Evolutionary conservation across 2,113 vertebrate species (phyloP).

Genomic region (Dasyornis broadbenti): DNA sequence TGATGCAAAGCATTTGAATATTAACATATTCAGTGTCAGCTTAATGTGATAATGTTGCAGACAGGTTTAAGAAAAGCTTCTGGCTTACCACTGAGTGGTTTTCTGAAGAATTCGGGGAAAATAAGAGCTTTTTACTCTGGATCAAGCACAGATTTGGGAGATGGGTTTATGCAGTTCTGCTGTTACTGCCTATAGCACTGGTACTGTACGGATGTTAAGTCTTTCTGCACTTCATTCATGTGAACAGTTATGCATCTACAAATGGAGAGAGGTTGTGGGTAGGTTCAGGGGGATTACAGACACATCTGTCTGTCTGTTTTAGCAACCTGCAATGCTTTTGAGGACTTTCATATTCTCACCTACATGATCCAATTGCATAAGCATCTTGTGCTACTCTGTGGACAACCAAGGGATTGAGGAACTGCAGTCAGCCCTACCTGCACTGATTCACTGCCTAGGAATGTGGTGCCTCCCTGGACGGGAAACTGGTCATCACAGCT

Average conservation of each 20-base stretch:
- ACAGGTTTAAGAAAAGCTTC: background rate
- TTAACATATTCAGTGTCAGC: background rate
- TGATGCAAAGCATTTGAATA: background rate
- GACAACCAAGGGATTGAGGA: background rate
- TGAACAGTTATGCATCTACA: background rate
- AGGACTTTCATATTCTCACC: background rate
- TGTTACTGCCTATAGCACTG: background rate
- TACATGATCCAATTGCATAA: background rate
- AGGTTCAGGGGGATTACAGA: background rate
- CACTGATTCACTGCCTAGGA: background rate
- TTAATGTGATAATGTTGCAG: background rate
- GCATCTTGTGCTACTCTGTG: background rate
- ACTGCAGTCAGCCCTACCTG: background rate
- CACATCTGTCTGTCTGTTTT: background rate
- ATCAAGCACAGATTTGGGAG: background rate
- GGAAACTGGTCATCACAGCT: background rate
- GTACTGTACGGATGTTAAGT: background rate
- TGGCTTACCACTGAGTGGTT: background rate
- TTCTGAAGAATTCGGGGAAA: background rate
- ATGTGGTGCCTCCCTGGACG: background rate
- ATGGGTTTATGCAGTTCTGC: background rate
- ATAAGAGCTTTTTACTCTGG: background rate
- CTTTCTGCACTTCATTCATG: background rate
- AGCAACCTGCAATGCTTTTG: background rate
- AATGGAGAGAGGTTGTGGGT: background rate